phyloP scores from a whole-genome alignment of 2,888 invertebrate genomes.

The Lucinisca nassula region DNA sequence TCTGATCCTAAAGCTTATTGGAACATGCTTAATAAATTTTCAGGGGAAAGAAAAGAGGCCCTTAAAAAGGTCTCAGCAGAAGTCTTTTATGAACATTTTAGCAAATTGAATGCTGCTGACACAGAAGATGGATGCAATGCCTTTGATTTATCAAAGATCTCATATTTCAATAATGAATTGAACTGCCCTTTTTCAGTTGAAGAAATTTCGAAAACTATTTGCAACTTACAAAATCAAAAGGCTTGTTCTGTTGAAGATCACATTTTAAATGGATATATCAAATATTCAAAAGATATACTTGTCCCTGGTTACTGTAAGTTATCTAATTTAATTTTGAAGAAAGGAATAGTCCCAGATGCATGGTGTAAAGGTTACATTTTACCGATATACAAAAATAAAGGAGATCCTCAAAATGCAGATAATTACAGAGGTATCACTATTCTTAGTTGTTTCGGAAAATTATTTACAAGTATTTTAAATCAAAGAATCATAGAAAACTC shows the following conservation, averaged over 20 bases:
- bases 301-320: not conserved
- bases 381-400: conserved; percentile 6
- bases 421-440: not conserved
- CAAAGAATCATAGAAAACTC: not conserved
- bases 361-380: not conserved
- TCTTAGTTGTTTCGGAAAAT: not conserved
- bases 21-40: not conserved
- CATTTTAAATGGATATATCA: conserved; percentile 10
- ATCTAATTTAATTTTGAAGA: not conserved
- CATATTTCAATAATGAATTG: not conserved
- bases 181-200: not conserved
- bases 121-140: not conserved
- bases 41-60: not conserved
- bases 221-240: not conserved
- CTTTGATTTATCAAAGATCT: not conserved
- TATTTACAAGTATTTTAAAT: not conserved
- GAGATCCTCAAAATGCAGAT: not conserved
- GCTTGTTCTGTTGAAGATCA: not conserved
- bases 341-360: not conserved
- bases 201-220: not conserved
- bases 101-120: not conserved
- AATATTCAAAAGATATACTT: not conserved
- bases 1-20: not conserved
- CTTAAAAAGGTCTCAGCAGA: not conserved
- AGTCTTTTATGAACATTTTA: not conserved